Base-by-base conservation (phyloP, 2,888 invertebrate species). In the Scrobipalpa atriplicella region DNA sequence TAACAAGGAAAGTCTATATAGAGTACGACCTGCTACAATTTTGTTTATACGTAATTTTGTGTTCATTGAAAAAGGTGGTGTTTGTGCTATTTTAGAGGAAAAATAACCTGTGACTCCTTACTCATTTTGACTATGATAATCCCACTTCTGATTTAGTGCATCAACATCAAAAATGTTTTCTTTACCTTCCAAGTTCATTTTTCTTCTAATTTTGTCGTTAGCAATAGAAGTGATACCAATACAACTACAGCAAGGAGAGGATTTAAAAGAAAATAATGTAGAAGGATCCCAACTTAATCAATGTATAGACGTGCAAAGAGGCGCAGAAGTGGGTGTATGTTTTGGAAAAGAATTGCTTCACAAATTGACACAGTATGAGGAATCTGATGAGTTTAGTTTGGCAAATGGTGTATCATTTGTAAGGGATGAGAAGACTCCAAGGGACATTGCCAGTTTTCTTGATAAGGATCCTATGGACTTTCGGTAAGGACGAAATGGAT, bases 401-500 rank as follows among this genome's bases (percentile, higher is more conserved):
- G 94, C 95, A 0, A 93, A 92, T 41, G 95, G 95, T 13, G 87
- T 96, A 2, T 93, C 93, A 13, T 93, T 96, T 71, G 94, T 94
- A 0, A 94, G 95, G 75, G 95, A 95, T 77, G 95, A 94, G 36
- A 94, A 95, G 66, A 93, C 95, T 62, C 94, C 94, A 13, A 93
- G 96, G 64, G 95, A 95, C 68, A 90, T 95, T 68, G 92, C 94
- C 63, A 95, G 94, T 79, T 94, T 95, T 69, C 89, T 95, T 71
- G 96, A 96, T 75, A 95, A 95, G 70, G 95, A 96, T 87, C 96
- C 96, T 0, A 94, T 95, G 78, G 95, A 96, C 87, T 95, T 96
- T 69, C 94, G 95, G 93, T 96, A 93, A 54, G 21, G 54, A 10
- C 5, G 51, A 7, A 16, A 16, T 51, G 2, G n/a, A n/a, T n/a